Evolutionary conservation across 2,797 vertebrate species (phyloP), one percentile per base, ranked within the genome.

Genomic region (Centropyge bicolor): DNA sequence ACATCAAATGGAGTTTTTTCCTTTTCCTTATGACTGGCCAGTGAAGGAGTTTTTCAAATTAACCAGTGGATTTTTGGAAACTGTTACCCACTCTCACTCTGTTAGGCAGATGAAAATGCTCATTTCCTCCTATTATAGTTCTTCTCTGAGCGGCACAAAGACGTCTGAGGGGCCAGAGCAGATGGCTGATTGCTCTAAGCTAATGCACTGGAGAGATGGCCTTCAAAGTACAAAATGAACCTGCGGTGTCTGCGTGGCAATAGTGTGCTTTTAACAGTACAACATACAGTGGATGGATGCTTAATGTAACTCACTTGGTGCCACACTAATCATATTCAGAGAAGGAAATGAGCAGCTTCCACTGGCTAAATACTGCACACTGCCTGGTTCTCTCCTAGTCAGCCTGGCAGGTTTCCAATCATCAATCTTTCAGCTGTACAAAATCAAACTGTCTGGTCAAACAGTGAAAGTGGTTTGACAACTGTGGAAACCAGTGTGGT

Each of bases 131-230:
- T 24, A 54, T 16, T 68, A 65, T 52, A 57, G 31, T 54, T 45
- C 56, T 61, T 19, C 38, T 60, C 56, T 49, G 17, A 70, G 76
- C 43, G 56, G 57, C 49, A 70, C 8, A 59, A 72, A 61, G 71
- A 13, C 64, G 3, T 13, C 66, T 1, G 75, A 83, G 20, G 57
- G 63, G 20, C 66, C 6, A 2, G 22, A 81, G 55, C 83, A 87
- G 80, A 87, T 70, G 81, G 86, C 62, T 68, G 74, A 68, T 8
- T 70, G 75, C 73, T 80, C 40, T 20, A 31, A 81, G 67, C 69
- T 71, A 54, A 78, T 22, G 24, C 74, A 74, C 56, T 2, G 3
- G 31, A 69, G 67, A 82, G 77, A 63, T 20, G 0, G 36, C 27
- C 55, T 60, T 68, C n/a, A 20, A 55, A 78, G 57, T 55, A 52